phyloP scores from a whole-genome alignment of 2,888 invertebrate genomes.

The Drosophila tanythrix region DNA sequence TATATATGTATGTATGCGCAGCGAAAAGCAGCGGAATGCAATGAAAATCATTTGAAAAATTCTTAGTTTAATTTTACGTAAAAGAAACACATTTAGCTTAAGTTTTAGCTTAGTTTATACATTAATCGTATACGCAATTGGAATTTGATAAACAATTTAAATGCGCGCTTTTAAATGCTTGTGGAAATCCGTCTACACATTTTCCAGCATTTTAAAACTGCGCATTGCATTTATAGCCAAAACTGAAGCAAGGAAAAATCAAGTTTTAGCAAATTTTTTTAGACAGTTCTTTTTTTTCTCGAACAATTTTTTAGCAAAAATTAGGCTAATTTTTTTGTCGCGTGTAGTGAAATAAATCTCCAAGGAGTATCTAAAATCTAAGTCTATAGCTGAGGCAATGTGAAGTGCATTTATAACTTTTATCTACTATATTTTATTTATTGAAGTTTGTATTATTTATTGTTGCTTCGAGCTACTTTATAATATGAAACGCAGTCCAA shows the following conservation, averaged over 20 bases:
- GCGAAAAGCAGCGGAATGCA: conserved; percentile 37
- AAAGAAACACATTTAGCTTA: conserved; percentile 23
- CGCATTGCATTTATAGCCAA: conserved; percentile 69
- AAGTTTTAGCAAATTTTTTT: conserved; percentile 39
- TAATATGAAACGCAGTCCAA: conserved; percentile 20
- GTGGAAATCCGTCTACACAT: conserved; percentile 44
- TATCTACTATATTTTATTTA: conserved; percentile 56
- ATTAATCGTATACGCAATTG: conserved; percentile 27
- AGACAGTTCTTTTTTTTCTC: conserved; percentile 27
- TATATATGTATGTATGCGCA: conserved; percentile 10
- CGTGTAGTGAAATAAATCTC: conserved; percentile 51
- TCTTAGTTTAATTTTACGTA: conserved; percentile 62
- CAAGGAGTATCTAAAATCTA: conserved; percentile 61
- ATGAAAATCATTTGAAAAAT: conserved; percentile 63
- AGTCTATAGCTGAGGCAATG: conserved; percentile 61
- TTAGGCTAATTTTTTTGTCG: conserved; percentile 54
- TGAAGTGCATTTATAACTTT: conserved; percentile 71
- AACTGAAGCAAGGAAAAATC: conserved; percentile 12
- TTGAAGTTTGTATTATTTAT: conserved; percentile 57
- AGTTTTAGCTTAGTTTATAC: conserved; percentile 49
- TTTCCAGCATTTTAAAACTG: conserved; percentile 80
- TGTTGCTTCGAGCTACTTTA: conserved; percentile 52
- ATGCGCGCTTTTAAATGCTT: conserved; percentile 81
- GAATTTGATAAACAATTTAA: conserved; percentile 30
- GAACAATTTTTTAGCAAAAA: conserved; percentile 51